Conservation (phyloP, 2,888 invertebrate species). For the Limulus polyphemus region DNA sequence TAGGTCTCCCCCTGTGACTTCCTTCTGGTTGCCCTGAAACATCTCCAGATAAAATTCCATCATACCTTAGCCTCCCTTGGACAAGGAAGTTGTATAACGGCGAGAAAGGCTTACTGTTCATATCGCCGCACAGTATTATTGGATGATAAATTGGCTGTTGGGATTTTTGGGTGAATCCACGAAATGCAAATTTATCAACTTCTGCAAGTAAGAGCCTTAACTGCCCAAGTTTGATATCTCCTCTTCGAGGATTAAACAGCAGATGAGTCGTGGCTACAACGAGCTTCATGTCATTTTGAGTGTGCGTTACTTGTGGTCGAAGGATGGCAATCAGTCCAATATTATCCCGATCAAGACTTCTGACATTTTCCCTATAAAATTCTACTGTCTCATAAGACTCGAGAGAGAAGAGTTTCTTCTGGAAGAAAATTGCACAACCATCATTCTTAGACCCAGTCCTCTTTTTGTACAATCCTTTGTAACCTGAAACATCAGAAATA, state of each 20-base stretch:
- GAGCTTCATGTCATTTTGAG: conserved; percentile 10
- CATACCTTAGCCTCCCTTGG: conserved; percentile 46
- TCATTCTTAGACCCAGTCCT: conserved; percentile 67
- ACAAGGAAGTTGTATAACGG: conserved; percentile 56
- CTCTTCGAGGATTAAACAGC: conserved; percentile 75
- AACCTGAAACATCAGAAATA: conserved; percentile 43
- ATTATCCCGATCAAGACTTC: conserved; percentile 69
- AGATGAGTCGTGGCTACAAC: conserved; percentile 82
- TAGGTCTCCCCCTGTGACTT: conserved; percentile 19
- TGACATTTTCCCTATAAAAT: conserved; percentile 46
- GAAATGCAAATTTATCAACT: conserved; percentile 60
- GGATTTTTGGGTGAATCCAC: conserved; percentile 16
- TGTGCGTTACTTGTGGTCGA: conserved; percentile 34
- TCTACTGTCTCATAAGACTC: conserved; percentile 56
- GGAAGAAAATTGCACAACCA: conserved; percentile 82
- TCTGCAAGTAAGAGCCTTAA: conserved; percentile 68
- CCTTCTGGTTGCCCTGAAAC: conserved; percentile 37
- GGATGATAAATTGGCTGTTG: conserved; percentile 49
- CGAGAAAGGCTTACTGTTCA: conserved; percentile 67
- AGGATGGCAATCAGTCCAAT: conserved; percentile 70
- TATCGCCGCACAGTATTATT: conserved; percentile 80
- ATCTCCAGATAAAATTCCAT: conserved; percentile 29
- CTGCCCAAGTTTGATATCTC: conserved; percentile 82
- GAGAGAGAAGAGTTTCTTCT: conserved; percentile 51
- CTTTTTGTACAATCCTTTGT: conserved; percentile 63